A percentile compares a stretch with the other conserved stretches of the same genome.
phyloP scores from a whole-genome alignment of 2,113 vertebrate species.

The Phrynocephalus versicolor region DNA sequence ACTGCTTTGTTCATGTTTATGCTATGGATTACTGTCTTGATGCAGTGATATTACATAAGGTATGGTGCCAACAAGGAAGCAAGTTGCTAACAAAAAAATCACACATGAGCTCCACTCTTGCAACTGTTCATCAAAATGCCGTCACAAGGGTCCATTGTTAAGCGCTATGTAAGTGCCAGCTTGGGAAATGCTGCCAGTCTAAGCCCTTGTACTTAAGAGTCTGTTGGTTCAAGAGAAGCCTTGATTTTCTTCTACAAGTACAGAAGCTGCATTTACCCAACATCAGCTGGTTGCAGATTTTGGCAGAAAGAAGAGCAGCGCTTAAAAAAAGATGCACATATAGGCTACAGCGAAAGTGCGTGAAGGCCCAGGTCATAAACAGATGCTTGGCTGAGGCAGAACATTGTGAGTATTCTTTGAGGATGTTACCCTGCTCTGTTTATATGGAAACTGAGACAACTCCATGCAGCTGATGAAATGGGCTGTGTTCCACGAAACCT shows the following conservation, averaged over 20 bases:
- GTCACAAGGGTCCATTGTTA: conserved; percentile 4
- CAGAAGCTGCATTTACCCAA: conserved; percentile 10
- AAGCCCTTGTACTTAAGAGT: neutral
- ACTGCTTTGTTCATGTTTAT: neutral
- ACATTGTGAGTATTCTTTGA: neutral
- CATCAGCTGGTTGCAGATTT: conserved; percentile 19
- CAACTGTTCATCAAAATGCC: neutral
- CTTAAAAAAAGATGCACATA: too few relatives aligned
- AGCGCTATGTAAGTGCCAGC: neutral
- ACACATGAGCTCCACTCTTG: neutral
- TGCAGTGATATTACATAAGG: neutral
- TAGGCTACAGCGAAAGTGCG: neutral
- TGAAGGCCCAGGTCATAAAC: neutral
- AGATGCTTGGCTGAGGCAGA: neutral
- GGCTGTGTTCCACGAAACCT: neutral
- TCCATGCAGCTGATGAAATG: neutral
- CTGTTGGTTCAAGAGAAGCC: neutral
- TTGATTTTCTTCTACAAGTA: neutral
- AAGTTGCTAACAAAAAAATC: neutral
- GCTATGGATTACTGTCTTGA: neutral
- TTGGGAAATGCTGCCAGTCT: conserved; percentile 3
- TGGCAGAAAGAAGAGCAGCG: conserved; percentile 7
- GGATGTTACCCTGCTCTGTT: neutral
- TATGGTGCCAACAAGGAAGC: neutral
- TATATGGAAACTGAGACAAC: neutral